Percentiles rank a stretch among this genome's conserved stretches.
Evolutionary conservation across 2,888 invertebrate genomes (phyloP).

Genomic region (Euspilapteryx auroguttella): DNA sequence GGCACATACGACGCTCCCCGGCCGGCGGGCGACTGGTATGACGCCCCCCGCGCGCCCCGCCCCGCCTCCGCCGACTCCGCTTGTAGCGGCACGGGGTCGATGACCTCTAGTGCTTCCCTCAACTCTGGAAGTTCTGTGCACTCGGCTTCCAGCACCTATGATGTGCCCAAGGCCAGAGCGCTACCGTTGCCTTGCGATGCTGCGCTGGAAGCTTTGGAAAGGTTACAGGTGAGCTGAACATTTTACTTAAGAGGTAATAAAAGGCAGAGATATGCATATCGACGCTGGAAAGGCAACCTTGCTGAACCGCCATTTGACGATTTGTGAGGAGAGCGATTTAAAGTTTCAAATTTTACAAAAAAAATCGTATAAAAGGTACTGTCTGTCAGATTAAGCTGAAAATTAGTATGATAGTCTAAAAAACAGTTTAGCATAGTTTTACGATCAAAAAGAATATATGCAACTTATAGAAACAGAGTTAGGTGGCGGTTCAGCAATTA

Average conservation of each 20-base stretch:
- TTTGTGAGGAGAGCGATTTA: no score
- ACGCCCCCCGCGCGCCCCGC: constrained; percentile 46
- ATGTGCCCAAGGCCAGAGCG: constrained; percentile 45
- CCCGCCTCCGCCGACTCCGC: constrained; percentile 61
- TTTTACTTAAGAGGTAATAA: background rate
- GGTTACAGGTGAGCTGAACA: constrained; percentile 63
- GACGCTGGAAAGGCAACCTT: no score
- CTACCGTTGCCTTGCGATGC: constrained; percentile 52
- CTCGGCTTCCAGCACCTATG: constrained; percentile 51
- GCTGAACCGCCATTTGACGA: no score
- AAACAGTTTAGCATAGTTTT: no score
- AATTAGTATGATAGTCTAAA: no score
- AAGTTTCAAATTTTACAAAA: no score
- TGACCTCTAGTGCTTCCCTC: constrained; percentile 51
- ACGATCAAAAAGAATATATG: no score
- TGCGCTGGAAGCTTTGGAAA: constrained; percentile 46
- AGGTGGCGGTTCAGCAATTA: no score
- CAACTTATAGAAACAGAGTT: no score
- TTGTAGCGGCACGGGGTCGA: constrained; percentile 53
- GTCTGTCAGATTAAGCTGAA: no score
- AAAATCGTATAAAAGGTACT: no score
- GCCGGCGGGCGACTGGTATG: constrained; percentile 41
- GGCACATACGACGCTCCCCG: constrained; percentile 69
- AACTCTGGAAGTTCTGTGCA: constrained; percentile 49
- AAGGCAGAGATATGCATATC: constrained; percentile 3